Base-by-base conservation (phyloP, 2,888 invertebrate genomes). In the Zeuzera pyrina region DNA sequence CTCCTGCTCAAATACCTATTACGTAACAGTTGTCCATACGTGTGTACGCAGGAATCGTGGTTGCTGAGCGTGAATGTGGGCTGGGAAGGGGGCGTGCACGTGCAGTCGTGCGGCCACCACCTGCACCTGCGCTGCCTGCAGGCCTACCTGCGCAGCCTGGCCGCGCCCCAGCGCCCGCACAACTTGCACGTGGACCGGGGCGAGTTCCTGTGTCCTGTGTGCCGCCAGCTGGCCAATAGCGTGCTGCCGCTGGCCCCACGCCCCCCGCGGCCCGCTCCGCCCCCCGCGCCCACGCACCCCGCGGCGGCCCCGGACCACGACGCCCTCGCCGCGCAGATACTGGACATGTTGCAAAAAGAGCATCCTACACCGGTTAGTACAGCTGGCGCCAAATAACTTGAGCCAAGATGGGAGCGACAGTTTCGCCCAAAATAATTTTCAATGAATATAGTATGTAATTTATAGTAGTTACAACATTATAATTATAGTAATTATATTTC, bases 41-140 rank as follows among this genome's bases (percentile, higher is more conserved):
- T n/a, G n/a, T n/a, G n/a, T n/a, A n/a, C 12, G 12, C 61, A 89
- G 88, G 87, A 89, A 53, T 92, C 92, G 1, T 94, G 92, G 93
- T 86, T 92, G 57, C 67, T 91, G 43, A 53, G 57, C 37, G 88
- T 94, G 36, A 92, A 91, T 62, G 87, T 91, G 51, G 93, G 94
- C 2, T 94, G 93, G 89, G 93, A 94, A 70, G 94, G 94, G 42
- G 97, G 97, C 32, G 94, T 97, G 31, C 92, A 94, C 71, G 93
- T 95, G 31, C 93, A 94, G 72, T 94, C 97, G 1, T 98, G 98
- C 83, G 98, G 98, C 0, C 99, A 99, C 79, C 95, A 96, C 74
- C 87, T 98, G 36, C 98, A 99, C 81, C 86, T 97, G 53, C 93
- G 94, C 63, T 99, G 99, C 71, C 89, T 97, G 56, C 91, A 92